phyloP scores from a whole-genome alignment of 2,888 invertebrate species.

The Alentia gelatinosa region DNA sequence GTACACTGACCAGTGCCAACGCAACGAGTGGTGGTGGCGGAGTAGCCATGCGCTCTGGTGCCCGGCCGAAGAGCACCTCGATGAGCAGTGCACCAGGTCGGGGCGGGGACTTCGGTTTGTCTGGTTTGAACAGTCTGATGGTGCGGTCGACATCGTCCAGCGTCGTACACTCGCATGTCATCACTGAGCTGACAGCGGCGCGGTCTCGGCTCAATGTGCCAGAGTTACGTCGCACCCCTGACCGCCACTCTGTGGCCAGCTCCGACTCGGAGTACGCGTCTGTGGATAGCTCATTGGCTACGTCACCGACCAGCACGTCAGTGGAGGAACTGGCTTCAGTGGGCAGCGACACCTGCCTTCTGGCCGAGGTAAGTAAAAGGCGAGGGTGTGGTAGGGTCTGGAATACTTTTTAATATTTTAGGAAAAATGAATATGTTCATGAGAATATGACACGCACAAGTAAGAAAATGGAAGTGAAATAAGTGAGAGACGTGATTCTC shows the following conservation, averaged over 20 bases:
- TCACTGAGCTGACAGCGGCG: slow-evolving; percentile 36
- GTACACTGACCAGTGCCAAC: not conserved
- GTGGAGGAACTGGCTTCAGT: slow-evolving; percentile 44
- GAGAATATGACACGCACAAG: too few relatives aligned
- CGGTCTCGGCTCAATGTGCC: slow-evolving; percentile 13
- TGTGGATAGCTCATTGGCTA: slow-evolving; percentile 1
- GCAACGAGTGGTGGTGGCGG: not conserved
- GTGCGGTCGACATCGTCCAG: not conserved
- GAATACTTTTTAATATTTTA: too few relatives aligned
- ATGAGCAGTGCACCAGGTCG: not conserved
- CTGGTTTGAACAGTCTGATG: slow-evolving; percentile 15
- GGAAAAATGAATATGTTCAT: too few relatives aligned
- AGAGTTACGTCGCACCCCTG: slow-evolving; percentile 18
- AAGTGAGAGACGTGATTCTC: too few relatives aligned
- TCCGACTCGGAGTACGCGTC: slow-evolving; percentile 38
- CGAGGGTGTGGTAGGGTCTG: too few relatives aligned
- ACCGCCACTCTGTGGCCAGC: slow-evolving; percentile 37
- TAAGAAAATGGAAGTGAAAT: too few relatives aligned
- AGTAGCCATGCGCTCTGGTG: not conserved
- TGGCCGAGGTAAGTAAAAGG: slow-evolving; percentile 36
- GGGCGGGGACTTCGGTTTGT: not conserved
- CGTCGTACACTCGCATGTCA: slow-evolving; percentile 32
- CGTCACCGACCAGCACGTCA: slow-evolving; percentile 22
- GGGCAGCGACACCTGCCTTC: slow-evolving; percentile 42
- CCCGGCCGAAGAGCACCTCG: not conserved